Evolutionary conservation across 2,797 vertebrate genomes (phyloP), one percentile per base, ranked within the genome.

Genomic region (Capromys pilorides): DNA sequence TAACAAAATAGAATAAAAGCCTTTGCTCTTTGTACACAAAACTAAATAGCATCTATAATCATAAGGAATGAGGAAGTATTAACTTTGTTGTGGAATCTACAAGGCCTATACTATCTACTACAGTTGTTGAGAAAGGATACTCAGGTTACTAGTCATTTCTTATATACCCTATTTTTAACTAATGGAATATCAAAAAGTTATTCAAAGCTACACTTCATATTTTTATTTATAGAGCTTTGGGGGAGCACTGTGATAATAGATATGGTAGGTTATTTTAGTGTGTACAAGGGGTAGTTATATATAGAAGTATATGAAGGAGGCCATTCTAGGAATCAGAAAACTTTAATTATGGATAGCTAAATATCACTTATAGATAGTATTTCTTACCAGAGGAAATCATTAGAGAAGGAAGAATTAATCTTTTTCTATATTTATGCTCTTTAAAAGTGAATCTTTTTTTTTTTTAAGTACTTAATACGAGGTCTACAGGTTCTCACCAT

Each of bases 321-420:
- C 59, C 33, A 71, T 81, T 9, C 24, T 6, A 36, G 66, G 39
- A 10, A 75, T 64, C 49, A 91, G 33, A 83, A 28, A 61, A 86
- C 90, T 16, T 81, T 45, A 87, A 54, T 84, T 92, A 14, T 73
- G 59, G 41, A 87, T 91, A 69, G 86, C 77, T 80, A 92, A 90
- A 39, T 86, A 82, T 61, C 16, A 84, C 5, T 92, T 84, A 21
- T 11, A 8, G 12, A 54, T 64, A 59, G 11, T 28, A 73, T 91
- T 88, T 84, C 2, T 73, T 12, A 62, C 19, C 9, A 69, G 1
- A 64, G 45, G 21, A 71, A 39, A 85, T 89, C 66, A 80, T 67
- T 87, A 59, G 78, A 31, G 57, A 88, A 9, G 49, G 82, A 12
- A 19, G 13, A 67, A 22, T 71, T 57, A 31, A 24, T 64, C 45